Percentiles rank a stretch among this genome's conserved stretches.
Conservation (phyloP, 2,888 invertebrate genomes). For the Anarsia innoxiella region DNA sequence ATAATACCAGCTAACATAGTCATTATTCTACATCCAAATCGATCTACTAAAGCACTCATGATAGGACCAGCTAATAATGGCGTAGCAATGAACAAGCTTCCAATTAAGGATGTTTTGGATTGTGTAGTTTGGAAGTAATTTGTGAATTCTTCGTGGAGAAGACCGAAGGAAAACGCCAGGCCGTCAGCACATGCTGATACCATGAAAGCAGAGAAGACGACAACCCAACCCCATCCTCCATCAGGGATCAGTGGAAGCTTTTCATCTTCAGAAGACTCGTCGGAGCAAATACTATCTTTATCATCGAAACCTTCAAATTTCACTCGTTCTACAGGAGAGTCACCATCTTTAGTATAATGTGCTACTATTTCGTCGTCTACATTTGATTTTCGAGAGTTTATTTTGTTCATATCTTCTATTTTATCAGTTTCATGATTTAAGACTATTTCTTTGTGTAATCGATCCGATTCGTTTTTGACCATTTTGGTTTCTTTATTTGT, state of each 20-base stretch:
- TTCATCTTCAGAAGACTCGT: constrained; percentile 36
- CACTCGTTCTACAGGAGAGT: constrained; percentile 47
- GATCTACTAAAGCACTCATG: constrained; percentile 88
- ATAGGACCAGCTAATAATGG: constrained; percentile 89
- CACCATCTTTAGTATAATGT: constrained; percentile 34
- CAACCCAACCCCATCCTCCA: constrained; percentile 93
- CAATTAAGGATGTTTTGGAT: constrained; percentile 90
- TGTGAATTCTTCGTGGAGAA: constrained; percentile 88
- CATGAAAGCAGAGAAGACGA: constrained; percentile 88
- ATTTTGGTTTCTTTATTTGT: too few relatives aligned
- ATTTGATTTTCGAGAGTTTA: constrained; percentile 54
- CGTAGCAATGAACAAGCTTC: constrained; percentile 90
- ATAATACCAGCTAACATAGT: constrained; percentile 82
- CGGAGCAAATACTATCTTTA: constrained; percentile 58
- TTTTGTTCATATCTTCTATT: constrained; percentile 46
- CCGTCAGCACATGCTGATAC: constrained; percentile 95
- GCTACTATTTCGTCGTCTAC: constrained; percentile 29
- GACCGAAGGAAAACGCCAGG: constrained; percentile 92
- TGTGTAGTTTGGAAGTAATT: constrained; percentile 85
- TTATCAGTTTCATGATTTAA: neutral
- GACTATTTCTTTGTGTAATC: too few relatives aligned
- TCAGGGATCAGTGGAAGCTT: constrained; percentile 81
- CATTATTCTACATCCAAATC: constrained; percentile 86
- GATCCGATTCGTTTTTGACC: too few relatives aligned
- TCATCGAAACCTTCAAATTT: constrained; percentile 66